Base-by-base conservation (phyloP, 92 coral and sea anemone species). In the Chrysogorgia sp. region DNA sequence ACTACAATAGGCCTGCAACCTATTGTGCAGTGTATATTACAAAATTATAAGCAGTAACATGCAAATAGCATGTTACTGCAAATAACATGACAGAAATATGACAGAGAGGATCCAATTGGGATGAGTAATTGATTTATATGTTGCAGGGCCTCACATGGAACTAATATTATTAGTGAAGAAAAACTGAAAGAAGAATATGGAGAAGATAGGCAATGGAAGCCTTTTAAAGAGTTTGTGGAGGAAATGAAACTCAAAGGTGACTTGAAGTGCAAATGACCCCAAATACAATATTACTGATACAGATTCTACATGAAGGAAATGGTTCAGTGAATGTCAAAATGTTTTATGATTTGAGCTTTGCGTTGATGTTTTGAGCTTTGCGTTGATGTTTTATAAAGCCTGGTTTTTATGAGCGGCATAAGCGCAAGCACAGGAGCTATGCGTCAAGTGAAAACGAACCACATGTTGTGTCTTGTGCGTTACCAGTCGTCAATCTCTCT, bases 101-200 rank as follows among this genome's bases (percentile, higher is more conserved):
- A n/a, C n/a, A n/a, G n/a, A n/a, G n/a, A n/a, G n/a, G n/a, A n/a
- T n/a, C n/a, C n/a, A n/a, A n/a, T n/a, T n/a, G n/a, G n/a, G n/a
- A n/a, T n/a, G n/a, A n/a, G n/a, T n/a, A 63, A 32, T 9, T 15
- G 32, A 63, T 34, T 63, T 8, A n/a, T 13, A 33, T 41, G 55
- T 25, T 28, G 14, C 67, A 94, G 98, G 63, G 98, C 98, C 53
- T 83, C 98, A 3, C 98, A 94, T 75, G 98, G 98, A 12, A 94
- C 96, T 53, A 85, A 50, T n/a, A 88, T 65, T 9, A 79, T 94
- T 90, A 74, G 70, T 75, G 87, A 80, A 25, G 49, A 86, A 34
- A 88, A 89, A 75, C 67, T 94, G 22, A 59, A 34, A 63, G 85
- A 83, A 30, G 81, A 82, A 43, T 94, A 94, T 87, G 98, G 98